phyloP scores from a whole-genome alignment of 2,888 invertebrate species.

The Clitarchus hookeri region DNA sequence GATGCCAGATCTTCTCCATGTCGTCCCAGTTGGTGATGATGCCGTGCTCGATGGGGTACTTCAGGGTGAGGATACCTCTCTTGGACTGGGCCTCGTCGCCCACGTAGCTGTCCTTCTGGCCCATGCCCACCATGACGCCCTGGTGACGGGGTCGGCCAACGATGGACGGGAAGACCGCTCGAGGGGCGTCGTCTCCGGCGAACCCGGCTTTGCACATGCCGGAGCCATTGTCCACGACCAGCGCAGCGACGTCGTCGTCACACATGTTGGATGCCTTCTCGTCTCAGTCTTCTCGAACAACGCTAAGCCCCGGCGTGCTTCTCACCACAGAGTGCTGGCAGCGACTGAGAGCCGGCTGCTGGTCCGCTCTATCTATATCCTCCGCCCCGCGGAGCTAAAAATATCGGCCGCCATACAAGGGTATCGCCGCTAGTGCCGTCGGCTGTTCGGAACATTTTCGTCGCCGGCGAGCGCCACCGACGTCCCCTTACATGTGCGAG shows the following conservation, averaged over 20 bases:
- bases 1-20: slow-evolving; percentile 99
- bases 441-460: slow-evolving; percentile 30
- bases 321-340: slow-evolving; percentile 34
- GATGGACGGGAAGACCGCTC: slow-evolving; percentile 88
- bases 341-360: slow-evolving; percentile 34
- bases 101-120: slow-evolving; percentile 95
- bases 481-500: no score
- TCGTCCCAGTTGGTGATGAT: slow-evolving; percentile 99
- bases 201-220: slow-evolving; percentile 94
- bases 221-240: slow-evolving; percentile 90
- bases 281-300: slow-evolving; percentile 47
- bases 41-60: slow-evolving; percentile 96
- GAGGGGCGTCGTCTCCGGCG: slow-evolving; percentile 87
- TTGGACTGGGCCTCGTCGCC: slow-evolving; percentile 97
- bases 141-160: slow-evolving; percentile 85
- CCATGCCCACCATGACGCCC: slow-evolving; percentile 96
- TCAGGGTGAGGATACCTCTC: slow-evolving; percentile 92
- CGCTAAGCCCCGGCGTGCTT: slow-evolving; percentile 41
- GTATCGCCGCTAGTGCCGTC: slow-evolving; percentile 31
- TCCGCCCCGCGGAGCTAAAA: slow-evolving; percentile 37
- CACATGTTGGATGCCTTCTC: slow-evolving; percentile 72
- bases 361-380: slow-evolving; percentile 39
- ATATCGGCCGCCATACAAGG: slow-evolving; percentile 42
- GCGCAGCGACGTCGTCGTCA: slow-evolving; percentile 94
- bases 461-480: slow-evolving; percentile 21